phyloP scores from a whole-genome alignment of 2,113 vertebrate genomes.

The Cebidichthys violaceus region DNA sequence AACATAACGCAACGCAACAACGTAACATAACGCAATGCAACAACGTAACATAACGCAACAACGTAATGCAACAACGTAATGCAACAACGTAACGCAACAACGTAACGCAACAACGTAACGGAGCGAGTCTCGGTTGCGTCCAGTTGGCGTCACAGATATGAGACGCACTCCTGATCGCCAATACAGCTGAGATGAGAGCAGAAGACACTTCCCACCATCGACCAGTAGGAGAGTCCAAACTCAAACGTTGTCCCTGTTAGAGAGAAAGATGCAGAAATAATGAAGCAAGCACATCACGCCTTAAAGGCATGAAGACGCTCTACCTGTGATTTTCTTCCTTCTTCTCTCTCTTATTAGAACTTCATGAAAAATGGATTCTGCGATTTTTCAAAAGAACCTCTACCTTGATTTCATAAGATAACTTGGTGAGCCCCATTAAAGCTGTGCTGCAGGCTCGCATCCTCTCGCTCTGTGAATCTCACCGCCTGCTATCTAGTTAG shows the following conservation, averaged over 20 bases:
- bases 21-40: too few relatives aligned
- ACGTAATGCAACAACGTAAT: too few relatives aligned
- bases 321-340: not conserved
- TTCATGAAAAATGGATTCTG: not conserved
- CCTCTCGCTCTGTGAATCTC: conserved; percentile 1
- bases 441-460: not conserved
- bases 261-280: conserved; percentile 1
- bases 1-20: too few relatives aligned
- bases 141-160: not conserved
- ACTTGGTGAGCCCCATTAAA: conserved; percentile 16
- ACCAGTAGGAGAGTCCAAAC: not conserved
- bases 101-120: too few relatives aligned
- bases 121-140: not conserved
- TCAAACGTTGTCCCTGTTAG: not conserved
- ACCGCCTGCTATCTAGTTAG: not conserved
- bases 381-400: conserved; percentile 1
- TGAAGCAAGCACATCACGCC: not conserved
- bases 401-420: conserved; percentile 4
- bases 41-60: too few relatives aligned
- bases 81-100: too few relatives aligned
- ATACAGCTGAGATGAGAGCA: conserved; percentile 8
- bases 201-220: conserved; percentile 19
- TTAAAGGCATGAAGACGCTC: conserved; percentile 7
- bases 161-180: not conserved
- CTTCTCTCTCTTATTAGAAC: not conserved